Evolutionary conservation across 2,888 invertebrate species (phyloP), one percentile per base, ranked within the genome.

Genomic region (Cetonia aurata): DNA sequence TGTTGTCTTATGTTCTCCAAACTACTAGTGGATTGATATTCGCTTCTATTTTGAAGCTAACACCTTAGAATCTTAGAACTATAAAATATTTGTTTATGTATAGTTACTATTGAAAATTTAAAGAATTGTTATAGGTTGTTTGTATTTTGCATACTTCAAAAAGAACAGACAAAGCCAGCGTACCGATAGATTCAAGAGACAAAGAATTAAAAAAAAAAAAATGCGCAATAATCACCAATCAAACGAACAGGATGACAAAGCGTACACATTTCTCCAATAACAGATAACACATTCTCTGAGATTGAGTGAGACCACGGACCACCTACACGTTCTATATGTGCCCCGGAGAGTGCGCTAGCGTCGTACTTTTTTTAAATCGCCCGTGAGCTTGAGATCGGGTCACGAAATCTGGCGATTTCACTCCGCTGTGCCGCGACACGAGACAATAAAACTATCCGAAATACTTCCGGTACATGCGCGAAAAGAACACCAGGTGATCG

Each of bases 361-460:
- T 33, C 15, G 50, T 65, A 37, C 62, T 65, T 65, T 62, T 33
- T 71, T 71, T 71, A 71, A 70, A 71, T 71, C 59, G 67, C 67
- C 37, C 50, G 41, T 57, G 42, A 57, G 57, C 37, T 50, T 50
- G 50, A 37, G 62, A 62, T 41, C 62, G 60, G 62, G 69, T 62
- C 74, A 73, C 73, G 71, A 60, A 73, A 71, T 71, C 72, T 70
- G 56, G 69, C 72, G 57, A 72, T 70, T 65, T 69, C 73, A 71
- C 73, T 71, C 57, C 70, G 65, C 60, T 67, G 31, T 37, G 31
- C 50, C 25, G 65, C 37, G 37, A 10, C 37, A 46, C 56, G 55
- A 67, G 74, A 74, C 74, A 74, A 75, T 74, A 70, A 71, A 75
- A 75, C 72, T 50, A 67, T 66, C 71, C 73, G 70, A 74, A 76